Percentiles rank a stretch among this genome's conserved stretches.
These are phyloP conservation scores for Unio delphinus DNA, from an alignment of 2,888 invertebrate species.

Conservation along the genomic window DNA sequence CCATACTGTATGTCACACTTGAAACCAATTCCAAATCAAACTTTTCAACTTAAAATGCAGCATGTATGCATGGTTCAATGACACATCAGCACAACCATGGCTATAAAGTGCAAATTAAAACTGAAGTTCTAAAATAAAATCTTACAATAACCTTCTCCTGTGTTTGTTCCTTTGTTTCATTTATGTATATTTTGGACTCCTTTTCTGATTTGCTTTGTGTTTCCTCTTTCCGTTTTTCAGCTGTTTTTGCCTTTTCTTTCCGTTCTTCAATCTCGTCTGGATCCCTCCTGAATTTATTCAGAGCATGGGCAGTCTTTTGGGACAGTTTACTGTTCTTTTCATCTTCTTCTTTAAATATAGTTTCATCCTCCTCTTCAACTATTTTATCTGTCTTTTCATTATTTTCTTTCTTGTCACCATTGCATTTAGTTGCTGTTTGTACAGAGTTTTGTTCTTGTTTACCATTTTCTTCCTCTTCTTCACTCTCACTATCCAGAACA, in stretches of 20 bases:
- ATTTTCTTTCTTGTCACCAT: not conserved
- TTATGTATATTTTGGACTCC: too few species aligned
- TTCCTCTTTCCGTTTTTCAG: not conserved
- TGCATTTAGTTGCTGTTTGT: not conserved
- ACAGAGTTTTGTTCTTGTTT: slow-evolving; percentile 16
- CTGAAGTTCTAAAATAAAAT: too few species aligned
- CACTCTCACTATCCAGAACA: slow-evolving; percentile 59
- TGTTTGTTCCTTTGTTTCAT: too few species aligned
- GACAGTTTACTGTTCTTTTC: slow-evolving; percentile 4
- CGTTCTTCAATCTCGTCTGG: slow-evolving; percentile 1
- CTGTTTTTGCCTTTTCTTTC: slow-evolving; percentile 3
- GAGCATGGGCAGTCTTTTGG: slow-evolving; percentile 1
- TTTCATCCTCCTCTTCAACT: not conserved
- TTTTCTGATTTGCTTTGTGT: too few species aligned
- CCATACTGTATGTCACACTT: too few species aligned
- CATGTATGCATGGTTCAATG: too few species aligned
- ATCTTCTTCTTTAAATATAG: not conserved
- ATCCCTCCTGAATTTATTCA: not conserved
- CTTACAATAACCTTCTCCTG: too few species aligned
- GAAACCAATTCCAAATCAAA: too few species aligned
- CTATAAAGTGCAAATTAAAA: too few species aligned
- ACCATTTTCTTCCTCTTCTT: slow-evolving; percentile 39
- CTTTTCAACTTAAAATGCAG: too few species aligned
- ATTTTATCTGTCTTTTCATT: not conserved
- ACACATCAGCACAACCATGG: too few species aligned